Evolutionary conservation across 2,888 invertebrate genomes (phyloP).

Genomic region (Cynaeus angustus): DNA sequence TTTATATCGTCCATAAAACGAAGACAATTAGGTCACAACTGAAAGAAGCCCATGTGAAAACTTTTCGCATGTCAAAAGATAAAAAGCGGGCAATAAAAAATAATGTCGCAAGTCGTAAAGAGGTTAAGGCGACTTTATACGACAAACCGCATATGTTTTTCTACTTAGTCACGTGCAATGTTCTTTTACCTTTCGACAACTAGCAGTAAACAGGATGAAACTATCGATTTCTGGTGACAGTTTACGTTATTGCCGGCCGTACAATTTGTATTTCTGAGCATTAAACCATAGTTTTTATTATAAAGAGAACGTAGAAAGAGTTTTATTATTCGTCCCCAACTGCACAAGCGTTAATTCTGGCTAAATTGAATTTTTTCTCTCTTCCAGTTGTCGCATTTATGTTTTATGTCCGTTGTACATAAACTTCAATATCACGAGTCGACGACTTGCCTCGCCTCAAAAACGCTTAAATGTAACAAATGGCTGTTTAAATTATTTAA

Average conservation of each 20-base stretch:
- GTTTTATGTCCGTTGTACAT: constrained; percentile 20
- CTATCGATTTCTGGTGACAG: constrained; percentile 13
- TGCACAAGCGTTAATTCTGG: constrained; percentile 21
- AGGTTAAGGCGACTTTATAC: constrained; percentile 10
- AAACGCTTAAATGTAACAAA: constrained; percentile 31
- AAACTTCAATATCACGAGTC: constrained; percentile 26
- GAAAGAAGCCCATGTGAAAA: constrained; percentile 13
- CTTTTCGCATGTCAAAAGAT: constrained; percentile 19
- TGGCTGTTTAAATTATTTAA: constrained; percentile 35
- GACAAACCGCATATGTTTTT: constrained; percentile 16
- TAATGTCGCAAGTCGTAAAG: constrained; percentile 16
- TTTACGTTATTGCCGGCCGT: constrained; percentile 25
- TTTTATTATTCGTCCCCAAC: constrained; percentile 14
- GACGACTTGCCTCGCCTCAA: constrained; percentile 13
- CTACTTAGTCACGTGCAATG: constrained; percentile 20
- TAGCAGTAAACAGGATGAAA: constrained; percentile 19
- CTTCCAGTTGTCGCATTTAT: background rate
- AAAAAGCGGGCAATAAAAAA: constrained; percentile 28
- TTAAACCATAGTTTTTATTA: constrained; percentile 16
- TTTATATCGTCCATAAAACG: constrained; percentile 17
- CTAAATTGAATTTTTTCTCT: constrained; percentile 29
- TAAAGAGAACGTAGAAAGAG: background rate
- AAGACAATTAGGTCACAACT: constrained; percentile 25
- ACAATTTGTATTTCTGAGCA: constrained; percentile 20
- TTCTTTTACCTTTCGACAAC: constrained; percentile 10